These are phyloP conservation scores for Amphibalanus amphitrite DNA, from an alignment of 1,140 invertebrate genomes.

Conservation along the genomic window DNA sequence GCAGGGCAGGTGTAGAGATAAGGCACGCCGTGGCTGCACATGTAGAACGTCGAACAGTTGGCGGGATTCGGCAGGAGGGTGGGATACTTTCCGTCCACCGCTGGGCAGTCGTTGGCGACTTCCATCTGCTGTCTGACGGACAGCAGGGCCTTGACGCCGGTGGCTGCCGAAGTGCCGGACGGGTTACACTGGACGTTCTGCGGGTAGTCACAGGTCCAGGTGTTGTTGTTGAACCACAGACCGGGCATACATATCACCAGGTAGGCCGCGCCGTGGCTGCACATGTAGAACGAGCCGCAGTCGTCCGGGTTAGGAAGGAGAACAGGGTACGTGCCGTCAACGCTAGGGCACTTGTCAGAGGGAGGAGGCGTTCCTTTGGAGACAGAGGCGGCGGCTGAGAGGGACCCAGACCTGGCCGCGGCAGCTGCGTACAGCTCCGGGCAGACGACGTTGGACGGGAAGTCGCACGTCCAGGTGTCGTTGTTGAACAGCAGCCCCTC, in stretches of 20 bases:
- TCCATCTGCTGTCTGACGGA: too few species aligned
- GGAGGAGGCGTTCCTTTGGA: too few species aligned
- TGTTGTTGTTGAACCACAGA: background rate
- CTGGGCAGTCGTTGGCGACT: too few species aligned
- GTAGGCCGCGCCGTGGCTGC: background rate
- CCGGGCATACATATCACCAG: background rate
- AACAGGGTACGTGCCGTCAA: background rate
- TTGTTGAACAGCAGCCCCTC: background rate
- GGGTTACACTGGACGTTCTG: background rate
- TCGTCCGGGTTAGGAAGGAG: background rate
- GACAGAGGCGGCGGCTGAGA: too few species aligned
- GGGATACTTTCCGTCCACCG: too few species aligned
- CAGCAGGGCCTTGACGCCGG: too few species aligned
- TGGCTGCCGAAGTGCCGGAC: background rate
- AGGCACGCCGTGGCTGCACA: too few species aligned
- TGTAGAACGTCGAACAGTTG: too few species aligned
- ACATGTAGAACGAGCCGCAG: background rate
- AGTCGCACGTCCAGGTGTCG: constrained; percentile 1
- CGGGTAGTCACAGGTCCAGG: background rate
- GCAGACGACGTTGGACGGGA: background rate
- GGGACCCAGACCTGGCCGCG: too few species aligned
- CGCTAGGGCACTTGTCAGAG: background rate
- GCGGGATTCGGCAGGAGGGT: background rate
- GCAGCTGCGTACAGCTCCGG: background rate
- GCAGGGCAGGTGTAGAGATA: too few species aligned